Base-by-base conservation (phyloP, 2,113 vertebrate genomes). In the Potamarius usumacintae region DNA sequence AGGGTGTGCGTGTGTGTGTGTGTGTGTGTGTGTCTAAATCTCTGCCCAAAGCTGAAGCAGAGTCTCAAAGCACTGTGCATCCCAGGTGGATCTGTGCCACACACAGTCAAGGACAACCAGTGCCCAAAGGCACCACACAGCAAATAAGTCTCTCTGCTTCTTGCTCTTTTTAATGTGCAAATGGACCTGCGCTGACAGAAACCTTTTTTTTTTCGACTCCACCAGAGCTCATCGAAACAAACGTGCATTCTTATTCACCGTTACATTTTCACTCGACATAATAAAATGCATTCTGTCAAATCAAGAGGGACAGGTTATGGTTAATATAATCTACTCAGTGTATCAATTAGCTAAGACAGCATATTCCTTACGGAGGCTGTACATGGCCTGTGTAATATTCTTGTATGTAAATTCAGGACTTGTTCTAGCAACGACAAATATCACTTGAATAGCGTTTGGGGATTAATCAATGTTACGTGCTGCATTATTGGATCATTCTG, bases 71-170 rank as follows among this genome's bases (percentile, higher is more conserved):
- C 63, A 85, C 53, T 93, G 90, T 88, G 91, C 84, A 86, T 78
- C 20, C 92, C 90, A 92, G 90, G 90, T 87, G 85, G 89, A 85
- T 90, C 89, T 83, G 78, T 74, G 57, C 60, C 60, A 79, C 82
- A 80, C 57, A 74, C 72, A 89, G 62, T 74, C 86, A 91, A 78
- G 85, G 88, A 89, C 82, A 89, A 87, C 82, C 27, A 82, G 78
- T 72, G 85, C 87, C 85, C 89, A 83, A 22, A 88, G 85, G 85
- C 85, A 85, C 87, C 60, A 82, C 69, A 85, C 85, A 87, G 67
- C 78, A 84, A 55, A 55, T 67, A 74, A 30, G 67, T 72, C 52
- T 82, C 34, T 4, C 65, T 72, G 30, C 4, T 30, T 30, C 34
- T 76, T 87, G 86, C 85, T 62, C 78, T 87, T 85, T 87, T 83